Conservation (phyloP, 2,888 invertebrate species). For the Cyrtodaria siliqua region DNA sequence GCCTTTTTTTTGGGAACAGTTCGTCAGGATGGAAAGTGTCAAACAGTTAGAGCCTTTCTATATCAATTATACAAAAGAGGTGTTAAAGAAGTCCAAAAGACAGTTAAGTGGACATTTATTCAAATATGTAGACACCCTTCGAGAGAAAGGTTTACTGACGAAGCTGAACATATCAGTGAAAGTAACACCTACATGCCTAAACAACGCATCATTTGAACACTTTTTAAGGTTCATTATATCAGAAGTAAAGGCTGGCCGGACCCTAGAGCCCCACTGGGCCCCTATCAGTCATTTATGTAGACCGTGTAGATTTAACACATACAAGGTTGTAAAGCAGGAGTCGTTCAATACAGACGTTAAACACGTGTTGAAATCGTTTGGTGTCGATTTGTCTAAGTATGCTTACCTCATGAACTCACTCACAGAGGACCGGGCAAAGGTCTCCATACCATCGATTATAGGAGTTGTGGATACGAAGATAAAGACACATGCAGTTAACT, state of each 20-base stretch:
- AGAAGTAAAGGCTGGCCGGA: slow-evolving; percentile 13
- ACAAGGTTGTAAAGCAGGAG: slow-evolving; percentile 54
- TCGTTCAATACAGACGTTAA: slow-evolving; percentile 47
- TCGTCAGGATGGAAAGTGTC: slow-evolving; percentile 22
- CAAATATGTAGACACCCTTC: slow-evolving; percentile 13
- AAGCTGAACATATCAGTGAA: slow-evolving; percentile 1
- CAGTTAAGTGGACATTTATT: slow-evolving; percentile 19
- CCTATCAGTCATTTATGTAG: slow-evolving; percentile 50
- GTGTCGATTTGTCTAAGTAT: slow-evolving; percentile 23
- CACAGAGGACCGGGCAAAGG: slow-evolving; percentile 30
- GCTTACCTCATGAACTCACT: slow-evolving; percentile 25
- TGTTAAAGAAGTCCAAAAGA: slow-evolving; percentile 26
- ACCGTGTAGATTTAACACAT: slow-evolving; percentile 52
- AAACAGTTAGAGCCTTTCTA: slow-evolving; percentile 5
- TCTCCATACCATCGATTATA: slow-evolving; percentile 41
- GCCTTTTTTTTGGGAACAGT: slow-evolving; percentile 57
- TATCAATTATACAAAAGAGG: slow-evolving; percentile 29
- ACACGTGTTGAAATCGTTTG: slow-evolving; percentile 29
- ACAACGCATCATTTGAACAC: slow-evolving; percentile 51
- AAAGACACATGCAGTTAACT: background rate
- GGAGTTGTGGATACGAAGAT: slow-evolving; percentile 35
- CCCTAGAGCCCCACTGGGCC: slow-evolving; percentile 57
- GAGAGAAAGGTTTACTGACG: slow-evolving; percentile 27
- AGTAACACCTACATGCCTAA: slow-evolving; percentile 47
- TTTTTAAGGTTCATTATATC: slow-evolving; percentile 52